Evolutionary conservation across 1,140 invertebrate species (phyloP).

Genomic region (Sitophilus oryzae): DNA sequence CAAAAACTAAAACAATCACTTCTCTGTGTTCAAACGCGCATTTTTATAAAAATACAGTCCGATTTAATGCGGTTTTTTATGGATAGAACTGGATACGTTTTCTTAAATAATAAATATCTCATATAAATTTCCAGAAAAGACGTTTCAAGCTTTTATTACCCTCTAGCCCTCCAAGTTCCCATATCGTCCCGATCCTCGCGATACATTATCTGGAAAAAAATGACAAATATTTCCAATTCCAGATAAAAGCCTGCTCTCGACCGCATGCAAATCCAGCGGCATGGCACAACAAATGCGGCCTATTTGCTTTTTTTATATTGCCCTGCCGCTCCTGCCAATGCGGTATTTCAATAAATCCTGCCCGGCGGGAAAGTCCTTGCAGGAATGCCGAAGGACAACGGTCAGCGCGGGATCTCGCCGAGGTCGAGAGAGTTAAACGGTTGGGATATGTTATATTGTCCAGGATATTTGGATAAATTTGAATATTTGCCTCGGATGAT

Average conservation of each 20-base stretch:
- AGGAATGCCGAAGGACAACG: slow-evolving; percentile 5
- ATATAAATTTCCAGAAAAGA: too few relatives aligned
- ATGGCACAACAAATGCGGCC: not conserved
- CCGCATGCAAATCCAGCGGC: not conserved
- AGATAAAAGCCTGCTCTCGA: not conserved
- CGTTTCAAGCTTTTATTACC: too few relatives aligned
- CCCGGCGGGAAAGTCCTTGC: not conserved
- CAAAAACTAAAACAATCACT: too few relatives aligned
- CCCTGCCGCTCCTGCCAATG: not conserved
- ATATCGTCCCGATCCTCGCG: not conserved
- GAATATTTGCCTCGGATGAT: not conserved
- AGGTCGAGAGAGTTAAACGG: not conserved
- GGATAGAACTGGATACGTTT: too few relatives aligned
- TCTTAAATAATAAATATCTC: too few relatives aligned
- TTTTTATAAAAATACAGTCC: too few relatives aligned
- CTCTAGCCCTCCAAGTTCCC: too few relatives aligned
- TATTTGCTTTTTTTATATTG: not conserved
- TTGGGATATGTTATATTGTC: not conserved
- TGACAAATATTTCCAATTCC: not conserved
- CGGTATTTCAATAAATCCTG: slow-evolving; percentile 7
- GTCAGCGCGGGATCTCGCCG: not conserved
- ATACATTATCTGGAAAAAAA: not conserved
- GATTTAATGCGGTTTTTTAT: too few relatives aligned
- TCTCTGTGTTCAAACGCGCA: too few relatives aligned
- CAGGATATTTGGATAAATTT: not conserved